A percentile compares a stretch with the other conserved stretches of the same genome.
phyloP scores from a whole-genome alignment of 1,140 invertebrate genomes.

The Bombyx mandarina region DNA sequence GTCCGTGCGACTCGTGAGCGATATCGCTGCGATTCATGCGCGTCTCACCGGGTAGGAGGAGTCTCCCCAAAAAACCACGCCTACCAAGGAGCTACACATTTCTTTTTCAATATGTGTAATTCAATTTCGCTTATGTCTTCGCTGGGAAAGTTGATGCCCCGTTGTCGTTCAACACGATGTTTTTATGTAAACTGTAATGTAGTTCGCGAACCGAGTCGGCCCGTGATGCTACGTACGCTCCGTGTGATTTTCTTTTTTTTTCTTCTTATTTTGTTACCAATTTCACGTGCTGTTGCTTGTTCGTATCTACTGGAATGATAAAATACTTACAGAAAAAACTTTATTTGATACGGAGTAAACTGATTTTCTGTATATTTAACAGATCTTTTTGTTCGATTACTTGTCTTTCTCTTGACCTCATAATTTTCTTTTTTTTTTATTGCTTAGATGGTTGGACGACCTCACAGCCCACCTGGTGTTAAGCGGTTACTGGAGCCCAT shows the following conservation, averaged over 20 bases:
- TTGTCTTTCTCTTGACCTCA: not conserved
- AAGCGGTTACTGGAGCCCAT: too few relatives aligned
- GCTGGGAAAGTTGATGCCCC: slow-evolving; percentile 69
- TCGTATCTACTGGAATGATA: slow-evolving; percentile 45
- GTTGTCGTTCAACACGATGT: slow-evolving; percentile 70
- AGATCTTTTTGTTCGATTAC: slow-evolving; percentile 1
- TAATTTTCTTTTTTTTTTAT: too few relatives aligned
- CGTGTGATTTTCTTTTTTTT: slow-evolving; percentile 51
- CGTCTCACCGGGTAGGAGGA: slow-evolving; percentile 54
- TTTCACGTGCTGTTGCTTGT: slow-evolving; percentile 54
- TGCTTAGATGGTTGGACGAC: too few relatives aligned
- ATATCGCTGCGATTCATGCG: slow-evolving; percentile 46
- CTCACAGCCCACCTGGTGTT: too few relatives aligned
- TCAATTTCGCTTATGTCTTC: slow-evolving; percentile 71
- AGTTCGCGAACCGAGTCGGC: slow-evolving; percentile 60
- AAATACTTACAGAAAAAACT: slow-evolving; percentile 23
- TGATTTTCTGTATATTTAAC: not conserved
- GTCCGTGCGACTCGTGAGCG: slow-evolving; percentile 29
- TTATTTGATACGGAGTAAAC: slow-evolving; percentile 1
- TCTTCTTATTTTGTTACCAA: slow-evolving; percentile 31
- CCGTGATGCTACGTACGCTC: slow-evolving; percentile 42
- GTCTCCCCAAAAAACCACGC: slow-evolving; percentile 56
- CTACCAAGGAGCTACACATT: slow-evolving; percentile 69
- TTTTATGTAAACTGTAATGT: slow-evolving; percentile 71
- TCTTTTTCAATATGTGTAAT: slow-evolving; percentile 72